phyloP scores from a whole-genome alignment of 2,888 invertebrate species.

The Amiota communis region DNA sequence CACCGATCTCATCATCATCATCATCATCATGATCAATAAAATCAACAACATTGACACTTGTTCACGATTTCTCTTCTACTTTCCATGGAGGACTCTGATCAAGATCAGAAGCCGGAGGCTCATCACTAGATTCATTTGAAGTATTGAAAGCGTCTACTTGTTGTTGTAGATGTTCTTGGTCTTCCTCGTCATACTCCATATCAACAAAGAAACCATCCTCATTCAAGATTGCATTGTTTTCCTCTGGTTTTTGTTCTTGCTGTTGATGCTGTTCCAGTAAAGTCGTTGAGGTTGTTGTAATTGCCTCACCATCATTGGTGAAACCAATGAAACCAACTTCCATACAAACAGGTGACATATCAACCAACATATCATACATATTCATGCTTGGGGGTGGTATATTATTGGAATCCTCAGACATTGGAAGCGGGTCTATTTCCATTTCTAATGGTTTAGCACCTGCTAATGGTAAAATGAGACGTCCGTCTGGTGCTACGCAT shows the following conservation, averaged over 20 bases:
- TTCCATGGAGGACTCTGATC: too few relatives aligned
- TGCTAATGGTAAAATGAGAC: slow-evolving; percentile 7
- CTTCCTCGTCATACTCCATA: neutral
- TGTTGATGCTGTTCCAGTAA: neutral
- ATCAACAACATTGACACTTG: too few relatives aligned
- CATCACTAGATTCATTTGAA: too few relatives aligned
- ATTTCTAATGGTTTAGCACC: neutral
- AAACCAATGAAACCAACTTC: slow-evolving; percentile 27
- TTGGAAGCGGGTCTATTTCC: slow-evolving; percentile 20
- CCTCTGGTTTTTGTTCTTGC: neutral
- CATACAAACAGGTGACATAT: slow-evolving; percentile 36
- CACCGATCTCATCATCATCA: slow-evolving; percentile 1
- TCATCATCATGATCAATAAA: too few relatives aligned
- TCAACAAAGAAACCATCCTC: neutral
- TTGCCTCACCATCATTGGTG: slow-evolving; percentile 17
- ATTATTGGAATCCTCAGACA: neutral
- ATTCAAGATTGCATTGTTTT: neutral
- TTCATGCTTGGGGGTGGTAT: slow-evolving; percentile 24
- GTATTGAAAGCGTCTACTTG: too few relatives aligned
- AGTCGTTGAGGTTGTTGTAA: neutral
- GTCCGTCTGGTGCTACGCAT: slow-evolving; percentile 23
- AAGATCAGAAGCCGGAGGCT: too few relatives aligned
- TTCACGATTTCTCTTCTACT: too few relatives aligned
- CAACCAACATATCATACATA: neutral
- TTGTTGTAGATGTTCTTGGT: too few relatives aligned